phyloP scores from a whole-genome alignment of 2,113 vertebrate genomes.

The Nesoenas mayeri region DNA sequence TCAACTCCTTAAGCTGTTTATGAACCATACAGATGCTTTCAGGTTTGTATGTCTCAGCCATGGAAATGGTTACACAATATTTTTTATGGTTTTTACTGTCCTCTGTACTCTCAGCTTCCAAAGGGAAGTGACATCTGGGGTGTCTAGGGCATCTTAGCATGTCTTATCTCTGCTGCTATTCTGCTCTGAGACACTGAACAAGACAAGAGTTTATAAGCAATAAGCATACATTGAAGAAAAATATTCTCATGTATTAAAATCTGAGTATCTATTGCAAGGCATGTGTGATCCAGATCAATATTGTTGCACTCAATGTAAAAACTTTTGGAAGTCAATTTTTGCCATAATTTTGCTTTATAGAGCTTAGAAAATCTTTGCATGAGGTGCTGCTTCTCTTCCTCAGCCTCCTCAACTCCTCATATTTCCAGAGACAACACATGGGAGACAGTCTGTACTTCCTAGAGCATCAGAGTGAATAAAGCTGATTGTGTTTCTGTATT shows the following conservation, averaged over 20 bases:
- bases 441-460: constrained; percentile 20
- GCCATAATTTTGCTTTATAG: constrained; percentile 16
- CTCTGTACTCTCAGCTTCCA: neutral
- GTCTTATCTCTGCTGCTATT: neutral
- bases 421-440: constrained; percentile 8
- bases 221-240: neutral
- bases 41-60: neutral
- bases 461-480: constrained; percentile 44
- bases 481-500: constrained; percentile 65
- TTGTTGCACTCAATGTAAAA: constrained; percentile 14
- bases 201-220: neutral
- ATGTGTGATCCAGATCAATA: neutral
- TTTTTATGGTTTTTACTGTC: neutral
- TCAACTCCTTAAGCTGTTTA: neutral
- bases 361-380: constrained; percentile 31
- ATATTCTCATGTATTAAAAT: neutral
- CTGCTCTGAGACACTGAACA: neutral
- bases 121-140: neutral
- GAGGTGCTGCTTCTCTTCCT: neutral
- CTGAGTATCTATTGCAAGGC: constrained; percentile 18
- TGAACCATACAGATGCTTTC: neutral
- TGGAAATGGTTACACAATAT: neutral
- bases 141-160: neutral
- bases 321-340: constrained; percentile 52
- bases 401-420: neutral